Conservation (phyloP, 2,113 vertebrate species). For the Hippocampus abdominalis region DNA sequence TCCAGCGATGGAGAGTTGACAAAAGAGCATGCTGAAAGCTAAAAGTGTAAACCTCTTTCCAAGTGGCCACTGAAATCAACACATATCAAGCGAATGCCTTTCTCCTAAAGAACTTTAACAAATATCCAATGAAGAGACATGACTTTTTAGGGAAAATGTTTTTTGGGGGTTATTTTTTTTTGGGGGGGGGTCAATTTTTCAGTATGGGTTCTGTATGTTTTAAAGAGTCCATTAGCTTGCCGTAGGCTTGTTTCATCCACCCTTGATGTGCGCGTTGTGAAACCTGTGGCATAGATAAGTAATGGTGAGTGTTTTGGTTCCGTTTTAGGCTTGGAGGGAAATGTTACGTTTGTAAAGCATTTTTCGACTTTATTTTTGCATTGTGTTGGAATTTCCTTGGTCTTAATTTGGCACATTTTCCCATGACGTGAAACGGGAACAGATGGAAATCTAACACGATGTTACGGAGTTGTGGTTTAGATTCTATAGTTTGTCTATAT, state of each 20-base stretch:
- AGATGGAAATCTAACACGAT: conserved; percentile 66
- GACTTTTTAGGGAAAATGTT: conserved; percentile 60
- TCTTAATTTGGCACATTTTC: conserved; percentile 51
- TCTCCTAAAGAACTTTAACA: conserved; percentile 33
- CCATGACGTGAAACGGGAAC: conserved; percentile 40
- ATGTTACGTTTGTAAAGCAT: conserved; percentile 67
- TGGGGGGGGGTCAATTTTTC: conserved; percentile 33
- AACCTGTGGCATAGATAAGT: conserved; percentile 73
- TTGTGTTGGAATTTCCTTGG: conserved; percentile 55
- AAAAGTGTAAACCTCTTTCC: conserved; percentile 25
- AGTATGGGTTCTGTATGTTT: conserved; percentile 60
- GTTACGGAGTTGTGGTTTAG: conserved; percentile 70
- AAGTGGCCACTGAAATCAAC: conserved; percentile 63
- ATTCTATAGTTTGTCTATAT: conserved; percentile 67
- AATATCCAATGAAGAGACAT: conserved; percentile 58
- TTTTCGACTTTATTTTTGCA: conserved; percentile 57
- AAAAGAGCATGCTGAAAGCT: conserved; percentile 30
- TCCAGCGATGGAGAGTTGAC: conserved; percentile 32
- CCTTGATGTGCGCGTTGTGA: conserved; percentile 67
- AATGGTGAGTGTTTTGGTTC: conserved; percentile 69
- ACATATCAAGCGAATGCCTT: conserved; percentile 77
- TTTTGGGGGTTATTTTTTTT: conserved; percentile 23
- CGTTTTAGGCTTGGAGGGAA: conserved; percentile 68
- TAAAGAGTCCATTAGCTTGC: conserved; percentile 44
- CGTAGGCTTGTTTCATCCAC: conserved; percentile 38